These are phyloP conservation scores for Macrosoma leucophasiata DNA, from an alignment of 2,888 invertebrate species.

Conservation along the genomic window DNA sequence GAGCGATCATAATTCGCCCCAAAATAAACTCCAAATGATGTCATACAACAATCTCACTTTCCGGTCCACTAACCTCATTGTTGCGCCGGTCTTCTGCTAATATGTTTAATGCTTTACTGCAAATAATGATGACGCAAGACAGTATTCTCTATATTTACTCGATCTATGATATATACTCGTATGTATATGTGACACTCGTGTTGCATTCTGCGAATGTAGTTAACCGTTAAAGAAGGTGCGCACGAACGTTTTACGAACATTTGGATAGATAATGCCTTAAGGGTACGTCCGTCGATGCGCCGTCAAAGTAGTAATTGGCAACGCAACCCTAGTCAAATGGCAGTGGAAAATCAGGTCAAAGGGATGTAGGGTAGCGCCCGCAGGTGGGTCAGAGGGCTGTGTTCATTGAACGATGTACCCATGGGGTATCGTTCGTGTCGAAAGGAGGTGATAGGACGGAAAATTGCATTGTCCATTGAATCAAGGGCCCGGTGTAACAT, in stretches of 20 bases:
- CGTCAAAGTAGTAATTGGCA: too few species aligned
- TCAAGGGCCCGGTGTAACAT: conserved; percentile 28
- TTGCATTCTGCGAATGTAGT: too few species aligned
- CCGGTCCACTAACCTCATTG: conserved; percentile 15
- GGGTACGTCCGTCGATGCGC: too few species aligned
- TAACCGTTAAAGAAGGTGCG: too few species aligned
- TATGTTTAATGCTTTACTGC: too few species aligned
- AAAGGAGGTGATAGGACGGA: conserved; percentile 44
- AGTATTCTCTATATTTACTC: too few species aligned
- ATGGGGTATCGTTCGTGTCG: conserved; percentile 25
- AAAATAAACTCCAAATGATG: conserved; percentile 48
- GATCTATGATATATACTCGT: too few species aligned
- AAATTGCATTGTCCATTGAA: conserved; percentile 47
- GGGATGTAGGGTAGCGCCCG: conserved; percentile 40
- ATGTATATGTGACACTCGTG: too few species aligned
- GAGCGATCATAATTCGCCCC: conserved; percentile 47
- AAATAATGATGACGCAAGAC: too few species aligned
- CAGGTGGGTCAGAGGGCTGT: conserved; percentile 43
- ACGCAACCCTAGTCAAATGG: conserved; percentile 26
- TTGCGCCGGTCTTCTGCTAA: conserved; percentile 5
- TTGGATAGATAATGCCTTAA: too few species aligned
- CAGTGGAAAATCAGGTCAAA: conserved; percentile 44
- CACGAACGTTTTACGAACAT: too few species aligned
- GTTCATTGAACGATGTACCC: conserved; percentile 51
- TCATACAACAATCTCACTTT: conserved; percentile 35